Evolutionary conservation across 1,140 invertebrate species (phyloP).

Genomic region (Medauroidea extradentata): DNA sequence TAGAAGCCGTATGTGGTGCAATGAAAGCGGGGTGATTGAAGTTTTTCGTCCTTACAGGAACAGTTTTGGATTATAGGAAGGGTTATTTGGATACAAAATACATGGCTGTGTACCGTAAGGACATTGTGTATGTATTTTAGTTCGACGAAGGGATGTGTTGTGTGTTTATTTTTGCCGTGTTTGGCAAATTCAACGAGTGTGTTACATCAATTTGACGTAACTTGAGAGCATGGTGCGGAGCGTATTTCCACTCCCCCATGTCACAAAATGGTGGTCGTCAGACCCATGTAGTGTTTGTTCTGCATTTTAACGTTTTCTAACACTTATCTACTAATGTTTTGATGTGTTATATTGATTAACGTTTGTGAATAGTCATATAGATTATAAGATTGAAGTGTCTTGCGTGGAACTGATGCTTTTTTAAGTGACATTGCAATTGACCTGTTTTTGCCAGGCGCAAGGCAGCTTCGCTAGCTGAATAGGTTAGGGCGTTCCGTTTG

Average conservation of each 20-base stretch:
- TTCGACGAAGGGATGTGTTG: neutral
- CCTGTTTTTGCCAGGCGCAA: too few relatives aligned
- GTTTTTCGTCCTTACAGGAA: slow-evolving; percentile 19
- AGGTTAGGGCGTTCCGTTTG: too few relatives aligned
- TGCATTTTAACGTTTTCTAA: neutral
- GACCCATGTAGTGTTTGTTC: slow-evolving; percentile 7
- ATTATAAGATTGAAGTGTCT: neutral
- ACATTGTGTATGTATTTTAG: too few relatives aligned
- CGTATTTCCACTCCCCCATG: slow-evolving; percentile 52
- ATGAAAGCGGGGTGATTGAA: slow-evolving; percentile 17
- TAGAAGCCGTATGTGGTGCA: slow-evolving; percentile 18
- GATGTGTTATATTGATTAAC: neutral
- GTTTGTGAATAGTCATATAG: neutral
- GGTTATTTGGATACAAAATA: slow-evolving; percentile 11
- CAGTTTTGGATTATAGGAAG: slow-evolving; percentile 19
- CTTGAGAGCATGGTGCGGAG: slow-evolving; percentile 45
- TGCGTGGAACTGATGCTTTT: neutral
- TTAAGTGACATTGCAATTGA: too few relatives aligned
- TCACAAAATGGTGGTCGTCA: slow-evolving; percentile 51
- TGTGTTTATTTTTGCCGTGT: neutral
- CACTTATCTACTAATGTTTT: neutral
- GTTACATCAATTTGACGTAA: slow-evolving; percentile 39
- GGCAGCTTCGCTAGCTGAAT: too few relatives aligned
- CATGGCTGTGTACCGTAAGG: too few relatives aligned
- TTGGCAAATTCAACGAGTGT: neutral